Evolutionary conservation across 2,888 invertebrate species (phyloP), one percentile per base, ranked within the genome.

Genomic region (Napeogenes sylphis): DNA sequence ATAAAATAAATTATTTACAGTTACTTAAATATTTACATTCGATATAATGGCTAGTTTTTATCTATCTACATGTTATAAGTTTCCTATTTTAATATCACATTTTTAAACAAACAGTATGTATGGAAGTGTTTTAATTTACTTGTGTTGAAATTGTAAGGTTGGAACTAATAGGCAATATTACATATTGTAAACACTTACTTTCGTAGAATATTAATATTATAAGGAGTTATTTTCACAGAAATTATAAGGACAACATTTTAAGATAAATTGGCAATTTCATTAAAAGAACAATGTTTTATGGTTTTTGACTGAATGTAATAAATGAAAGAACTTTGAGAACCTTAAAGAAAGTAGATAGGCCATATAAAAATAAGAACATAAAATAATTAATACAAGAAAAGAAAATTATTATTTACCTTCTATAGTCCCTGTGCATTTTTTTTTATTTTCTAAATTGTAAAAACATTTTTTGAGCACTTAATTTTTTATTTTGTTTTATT

Each of bases 21-120:
- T 42, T 42, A 10, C 42, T 42, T 42, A 42, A 42, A 12, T 59
- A 58, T 62, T 59, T 67, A 59, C 55, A 58, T 53, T 47, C 35
- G 51, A 55, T 57, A 56, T 55, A 59, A 59, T 46, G 60, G 55
- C 59, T 45, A 59, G 59, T 46, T 45, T 21, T 38, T 51, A 55
- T 60, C 58, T 57, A 65, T 45, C 42, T 55, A 56, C 35, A 21
- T 46, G 65, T 66, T 63, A 80, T 79, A 60, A 33, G 51, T 56
- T 61, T 56, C 81, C 81, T 85, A 84, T 66, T 76, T 81, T 84
- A 84, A 80, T 85, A 85, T 85, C 85, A 85, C 85, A 85, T 78
- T 82, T 82, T 75, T 73, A 78, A 51, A 56, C 32, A 55, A 12
- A 59, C 51, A 51, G 51, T 30, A 30, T 30, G 30, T 47, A 55